Conservation (phyloP, 2,797 vertebrate genomes). For the Crocidura indochinensis region DNA sequence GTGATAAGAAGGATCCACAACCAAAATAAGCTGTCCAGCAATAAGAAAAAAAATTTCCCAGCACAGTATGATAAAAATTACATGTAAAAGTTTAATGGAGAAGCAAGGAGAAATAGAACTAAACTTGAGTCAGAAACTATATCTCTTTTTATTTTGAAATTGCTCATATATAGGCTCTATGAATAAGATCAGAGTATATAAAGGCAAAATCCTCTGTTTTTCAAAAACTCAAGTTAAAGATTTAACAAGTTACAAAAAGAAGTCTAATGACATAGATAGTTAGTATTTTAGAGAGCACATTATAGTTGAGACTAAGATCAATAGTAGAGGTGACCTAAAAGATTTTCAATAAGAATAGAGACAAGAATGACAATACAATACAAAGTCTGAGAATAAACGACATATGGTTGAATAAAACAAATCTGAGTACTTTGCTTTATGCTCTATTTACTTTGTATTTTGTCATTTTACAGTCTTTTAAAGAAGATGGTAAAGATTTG, state of each 20-base stretch:
- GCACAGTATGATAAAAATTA: not conserved
- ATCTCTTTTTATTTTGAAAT: not conserved
- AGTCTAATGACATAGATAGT: not conserved
- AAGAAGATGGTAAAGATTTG: not conserved
- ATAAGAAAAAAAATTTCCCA: not conserved
- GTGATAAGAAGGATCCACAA: not conserved
- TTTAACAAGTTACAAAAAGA: not conserved
- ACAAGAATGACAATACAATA: slow-evolving; percentile 53
- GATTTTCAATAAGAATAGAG: not conserved
- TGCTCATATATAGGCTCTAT: not conserved
- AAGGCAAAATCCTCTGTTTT: not conserved
- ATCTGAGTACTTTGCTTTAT: not conserved
- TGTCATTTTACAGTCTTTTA: slow-evolving; percentile 32
- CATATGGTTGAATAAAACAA: not conserved
- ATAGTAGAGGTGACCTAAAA: not conserved
- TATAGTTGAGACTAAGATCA: not conserved
- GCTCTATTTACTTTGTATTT: slow-evolving; percentile 17
- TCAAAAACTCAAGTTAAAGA: not conserved
- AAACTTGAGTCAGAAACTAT: not conserved
- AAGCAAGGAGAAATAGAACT: not conserved
- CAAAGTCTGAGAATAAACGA: not conserved
- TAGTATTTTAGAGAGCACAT: slow-evolving; percentile 19
- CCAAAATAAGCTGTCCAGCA: not conserved
- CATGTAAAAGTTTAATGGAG: not conserved
- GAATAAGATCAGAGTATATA: slow-evolving; percentile 9